phyloP scores from a whole-genome alignment of 2,888 invertebrate genomes.

The Galeruca laticollis region DNA sequence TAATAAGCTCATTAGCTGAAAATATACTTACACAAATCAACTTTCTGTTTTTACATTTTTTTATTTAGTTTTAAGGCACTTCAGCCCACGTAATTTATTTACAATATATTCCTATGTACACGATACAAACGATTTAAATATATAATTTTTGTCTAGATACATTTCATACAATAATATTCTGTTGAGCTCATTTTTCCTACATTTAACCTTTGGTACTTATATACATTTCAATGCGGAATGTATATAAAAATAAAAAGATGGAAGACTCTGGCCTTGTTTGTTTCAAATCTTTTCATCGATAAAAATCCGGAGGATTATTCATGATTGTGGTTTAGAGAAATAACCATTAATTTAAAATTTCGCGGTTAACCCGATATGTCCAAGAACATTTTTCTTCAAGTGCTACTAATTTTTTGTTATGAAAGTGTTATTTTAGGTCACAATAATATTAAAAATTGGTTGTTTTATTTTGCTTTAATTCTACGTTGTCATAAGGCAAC shows the following conservation, averaged over 20 bases:
- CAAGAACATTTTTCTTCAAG: too few species aligned
- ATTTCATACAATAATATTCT: conserved; percentile 47
- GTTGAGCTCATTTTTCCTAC: conserved; percentile 39
- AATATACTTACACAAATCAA: background rate
- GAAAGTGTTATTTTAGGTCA: too few species aligned
- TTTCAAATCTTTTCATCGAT: background rate
- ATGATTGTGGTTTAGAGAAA: conserved; percentile 1
- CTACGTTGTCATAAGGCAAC: too few species aligned
- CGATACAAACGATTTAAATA: conserved; percentile 34
- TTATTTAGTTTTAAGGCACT: conserved; percentile 53
- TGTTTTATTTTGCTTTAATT: too few species aligned
- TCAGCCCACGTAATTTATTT: conserved; percentile 52
- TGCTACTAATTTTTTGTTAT: too few species aligned
- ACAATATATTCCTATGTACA: conserved; percentile 56
- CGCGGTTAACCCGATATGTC: too few species aligned
- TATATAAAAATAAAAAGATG: conserved; percentile 41
- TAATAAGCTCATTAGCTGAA: background rate
- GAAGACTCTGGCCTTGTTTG: conserved; percentile 47
- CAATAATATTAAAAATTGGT: too few species aligned
- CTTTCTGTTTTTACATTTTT: conserved; percentile 17
- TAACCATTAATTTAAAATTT: background rate
- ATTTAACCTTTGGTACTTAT: conserved; percentile 56
- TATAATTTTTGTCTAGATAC: conserved; percentile 26
- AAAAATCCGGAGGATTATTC: conserved; percentile 5
- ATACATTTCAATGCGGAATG: conserved; percentile 55